phyloP scores from a whole-genome alignment of 2,888 invertebrate species.

The Eupeodes latifasciatus region DNA sequence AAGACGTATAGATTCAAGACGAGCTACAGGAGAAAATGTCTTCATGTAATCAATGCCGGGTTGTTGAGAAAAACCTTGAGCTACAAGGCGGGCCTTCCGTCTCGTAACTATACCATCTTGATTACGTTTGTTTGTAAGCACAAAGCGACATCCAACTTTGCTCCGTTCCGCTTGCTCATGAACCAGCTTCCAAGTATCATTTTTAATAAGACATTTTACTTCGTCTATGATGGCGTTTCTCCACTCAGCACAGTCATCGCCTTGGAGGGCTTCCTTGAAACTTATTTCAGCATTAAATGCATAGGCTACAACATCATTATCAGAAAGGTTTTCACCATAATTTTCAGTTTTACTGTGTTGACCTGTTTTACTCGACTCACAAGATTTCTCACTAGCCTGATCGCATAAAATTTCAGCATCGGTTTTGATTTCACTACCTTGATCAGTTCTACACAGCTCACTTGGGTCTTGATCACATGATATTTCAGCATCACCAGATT shows the following conservation, averaged over 20 bases:
- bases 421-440: neutral
- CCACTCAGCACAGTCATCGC: slow-evolving; percentile 27
- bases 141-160: slow-evolving; percentile 42
- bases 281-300: slow-evolving; percentile 37
- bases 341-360: too few species aligned
- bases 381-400: too few species aligned
- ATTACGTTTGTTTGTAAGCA: slow-evolving; percentile 36
- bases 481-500: too few species aligned
- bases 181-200: slow-evolving; percentile 27
- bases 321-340: neutral
- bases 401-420: too few species aligned
- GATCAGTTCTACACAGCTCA: neutral
- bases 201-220: slow-evolving; percentile 31
- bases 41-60: neutral
- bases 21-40: neutral
- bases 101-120: slow-evolving; percentile 9
- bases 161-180: neutral
- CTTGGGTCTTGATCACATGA: neutral
- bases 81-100: slow-evolving; percentile 37
- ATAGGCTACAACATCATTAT: neutral
- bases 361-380: too few species aligned
- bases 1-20: neutral
- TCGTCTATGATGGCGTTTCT: slow-evolving; percentile 19
- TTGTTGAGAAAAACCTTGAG: slow-evolving; percentile 45
- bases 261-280: slow-evolving; percentile 22